Percentiles rank a stretch among this genome's conserved stretches.
phyloP scores from a whole-genome alignment of 2,797 vertebrate genomes.

The Leptodactylus fallax region DNA sequence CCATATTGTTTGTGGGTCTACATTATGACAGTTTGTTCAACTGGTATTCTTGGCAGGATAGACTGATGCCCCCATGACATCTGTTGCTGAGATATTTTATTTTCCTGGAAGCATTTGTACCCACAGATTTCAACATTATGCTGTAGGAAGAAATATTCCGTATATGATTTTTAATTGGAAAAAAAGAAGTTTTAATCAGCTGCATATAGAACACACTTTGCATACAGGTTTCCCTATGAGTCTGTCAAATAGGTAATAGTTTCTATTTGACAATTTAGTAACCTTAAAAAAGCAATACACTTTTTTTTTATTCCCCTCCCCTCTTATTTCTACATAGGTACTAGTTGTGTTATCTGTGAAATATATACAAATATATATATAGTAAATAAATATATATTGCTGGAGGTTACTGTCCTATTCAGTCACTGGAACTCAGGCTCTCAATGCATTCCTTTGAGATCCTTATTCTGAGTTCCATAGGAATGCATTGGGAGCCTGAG shows the following conservation, averaged over 20 bases:
- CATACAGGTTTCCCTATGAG: background rate
- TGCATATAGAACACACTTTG: background rate
- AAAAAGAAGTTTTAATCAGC: background rate
- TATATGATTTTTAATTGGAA: background rate
- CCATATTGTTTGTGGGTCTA: constrained; percentile 64
- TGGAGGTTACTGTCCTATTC: too few relatives aligned
- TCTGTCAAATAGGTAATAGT: background rate
- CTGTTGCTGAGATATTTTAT: constrained; percentile 57
- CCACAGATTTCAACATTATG: constrained; percentile 56
- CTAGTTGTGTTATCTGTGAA: too few relatives aligned
- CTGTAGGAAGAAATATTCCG: constrained; percentile 20
- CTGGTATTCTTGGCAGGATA: constrained; percentile 60
- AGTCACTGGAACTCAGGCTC: too few relatives aligned
- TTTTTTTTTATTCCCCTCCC: too few relatives aligned
- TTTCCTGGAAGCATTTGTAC: constrained; percentile 43
- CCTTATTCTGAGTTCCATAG: too few relatives aligned
- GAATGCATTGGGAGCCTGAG: too few relatives aligned
- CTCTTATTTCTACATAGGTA: too few relatives aligned
- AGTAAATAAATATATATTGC: too few relatives aligned
- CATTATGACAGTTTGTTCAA: constrained; percentile 63
- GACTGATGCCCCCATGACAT: constrained; percentile 59
- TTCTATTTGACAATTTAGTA: background rate
- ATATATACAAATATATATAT: too few relatives aligned
- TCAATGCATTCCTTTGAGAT: too few relatives aligned
- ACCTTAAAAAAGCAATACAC: too few relatives aligned